These are phyloP conservation scores for Heteronetta atricapilla DNA, from an alignment of 2,113 vertebrate genomes.

Conservation along the genomic window DNA sequence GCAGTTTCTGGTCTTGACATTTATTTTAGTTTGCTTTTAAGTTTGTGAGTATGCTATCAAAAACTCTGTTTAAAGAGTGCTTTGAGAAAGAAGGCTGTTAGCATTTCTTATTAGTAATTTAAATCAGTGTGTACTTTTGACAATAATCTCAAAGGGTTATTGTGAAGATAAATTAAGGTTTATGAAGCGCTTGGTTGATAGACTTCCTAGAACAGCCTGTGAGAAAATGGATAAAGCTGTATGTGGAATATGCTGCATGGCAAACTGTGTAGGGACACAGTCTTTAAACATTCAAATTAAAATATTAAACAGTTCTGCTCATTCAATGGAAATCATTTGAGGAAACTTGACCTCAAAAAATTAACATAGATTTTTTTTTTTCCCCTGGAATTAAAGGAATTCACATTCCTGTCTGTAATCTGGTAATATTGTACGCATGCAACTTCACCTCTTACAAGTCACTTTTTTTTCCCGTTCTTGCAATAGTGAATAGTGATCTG, in stretches of 20 bases:
- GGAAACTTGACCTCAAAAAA: background rate
- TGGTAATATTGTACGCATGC: background rate
- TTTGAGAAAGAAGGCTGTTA: background rate
- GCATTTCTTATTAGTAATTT: background rate
- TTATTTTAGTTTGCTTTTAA: background rate
- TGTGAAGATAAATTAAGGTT: background rate
- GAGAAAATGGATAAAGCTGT: background rate
- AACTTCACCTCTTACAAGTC: background rate
- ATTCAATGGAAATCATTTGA: background rate
- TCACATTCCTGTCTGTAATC: background rate
- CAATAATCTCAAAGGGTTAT: background rate
- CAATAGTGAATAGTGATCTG: background rate
- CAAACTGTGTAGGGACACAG: background rate
- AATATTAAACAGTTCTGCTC: background rate
- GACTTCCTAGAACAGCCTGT: background rate
- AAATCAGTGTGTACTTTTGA: background rate
- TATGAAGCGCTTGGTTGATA: background rate
- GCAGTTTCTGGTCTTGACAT: background rate
- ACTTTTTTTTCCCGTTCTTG: background rate
- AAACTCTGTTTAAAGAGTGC: background rate
- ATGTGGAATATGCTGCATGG: background rate
- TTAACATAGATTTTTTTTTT: background rate
- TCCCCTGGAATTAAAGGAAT: background rate
- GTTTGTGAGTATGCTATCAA: background rate
- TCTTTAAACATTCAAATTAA: background rate